Base-by-base conservation (phyloP, 2,888 invertebrate genomes). In the Abscondita cerata region DNA sequence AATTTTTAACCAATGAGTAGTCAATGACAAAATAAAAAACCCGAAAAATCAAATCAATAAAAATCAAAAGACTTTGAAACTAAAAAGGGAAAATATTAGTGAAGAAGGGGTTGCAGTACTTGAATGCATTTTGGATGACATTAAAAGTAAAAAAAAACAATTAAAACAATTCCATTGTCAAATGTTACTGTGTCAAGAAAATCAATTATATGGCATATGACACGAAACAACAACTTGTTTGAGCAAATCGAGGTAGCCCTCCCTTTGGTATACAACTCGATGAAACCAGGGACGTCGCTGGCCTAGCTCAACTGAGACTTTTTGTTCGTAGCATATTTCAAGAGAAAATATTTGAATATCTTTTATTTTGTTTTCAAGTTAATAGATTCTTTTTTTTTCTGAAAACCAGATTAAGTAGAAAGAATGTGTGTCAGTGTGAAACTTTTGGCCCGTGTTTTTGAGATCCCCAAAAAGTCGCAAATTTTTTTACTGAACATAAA, bases 131-230 rank as follows among this genome's bases (percentile, higher is more conserved):
- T 36, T 36, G 36, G 36, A 36, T n/a, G n/a, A n/a, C n/a, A n/a
- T n/a, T n/a, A 12, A 36, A 36, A 36, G 12, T 11, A 36, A 12
- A 12, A 11, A 36, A 36, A 36, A 36, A 36, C n/a, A 36, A n/a
- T n/a, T 36, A 36, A 36, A 20, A 47, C 19, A 19, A 47, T 47
- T 18, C 19, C 47, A 47, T 8, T 47, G 8, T 47, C 47, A 47
- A 20, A 20, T 20, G 25, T 20, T 20, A 47, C 47, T n/a, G 20
- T 47, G 9, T 12, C n/a, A 19, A n/a, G 18, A 16, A 12, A 18
- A 47, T 47, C 19, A 20, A 47, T 47, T 19, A 47, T 47, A 47
- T 47, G 20, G 18, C 47, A 5, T n/a, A 19, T 20, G 47, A 47
- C 20, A 47, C 19, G n/a, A 47, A 19, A 19, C n/a, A 47, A n/a